Evolutionary conservation across 2,888 invertebrate genomes (phyloP).

Genomic region (Stomorhina lunata): DNA sequence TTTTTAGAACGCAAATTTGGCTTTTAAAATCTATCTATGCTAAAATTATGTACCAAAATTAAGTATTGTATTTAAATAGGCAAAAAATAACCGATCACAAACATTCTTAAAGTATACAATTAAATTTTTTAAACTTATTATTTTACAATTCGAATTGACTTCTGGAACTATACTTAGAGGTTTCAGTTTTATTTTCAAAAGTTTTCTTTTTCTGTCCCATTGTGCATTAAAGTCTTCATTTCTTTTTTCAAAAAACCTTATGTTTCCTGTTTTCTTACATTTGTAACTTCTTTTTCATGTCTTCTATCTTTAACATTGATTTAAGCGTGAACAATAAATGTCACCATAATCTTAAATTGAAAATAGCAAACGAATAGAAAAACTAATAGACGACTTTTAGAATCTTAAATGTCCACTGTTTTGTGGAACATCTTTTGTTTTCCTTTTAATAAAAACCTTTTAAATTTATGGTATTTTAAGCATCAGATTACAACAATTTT

Average conservation of each 20-base stretch:
- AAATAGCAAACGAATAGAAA: constrained; percentile 19
- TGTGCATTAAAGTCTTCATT: too few relatives aligned
- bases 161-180: too few relatives aligned
- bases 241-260: background rate
- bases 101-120: too few relatives aligned
- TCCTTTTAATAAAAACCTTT: background rate
- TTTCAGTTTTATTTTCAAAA: too few relatives aligned
- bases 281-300: background rate
- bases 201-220: too few relatives aligned
- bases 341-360: constrained; percentile 79
- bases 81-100: too few relatives aligned
- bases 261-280: background rate
- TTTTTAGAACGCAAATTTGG: too few relatives aligned
- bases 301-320: constrained; percentile 65
- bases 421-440: constrained; percentile 3
- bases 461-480: constrained; percentile 62
- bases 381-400: background rate
- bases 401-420: constrained; percentile 23
- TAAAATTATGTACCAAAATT: too few relatives aligned
- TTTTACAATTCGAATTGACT: too few relatives aligned
- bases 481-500: constrained; percentile 60
- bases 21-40: too few relatives aligned
- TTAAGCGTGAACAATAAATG: constrained; percentile 80
- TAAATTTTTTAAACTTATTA: too few relatives aligned
- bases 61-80: too few relatives aligned